Base-by-base conservation (phyloP, 2,113 vertebrate genomes). In the Thalassarche chlororhynchos region DNA sequence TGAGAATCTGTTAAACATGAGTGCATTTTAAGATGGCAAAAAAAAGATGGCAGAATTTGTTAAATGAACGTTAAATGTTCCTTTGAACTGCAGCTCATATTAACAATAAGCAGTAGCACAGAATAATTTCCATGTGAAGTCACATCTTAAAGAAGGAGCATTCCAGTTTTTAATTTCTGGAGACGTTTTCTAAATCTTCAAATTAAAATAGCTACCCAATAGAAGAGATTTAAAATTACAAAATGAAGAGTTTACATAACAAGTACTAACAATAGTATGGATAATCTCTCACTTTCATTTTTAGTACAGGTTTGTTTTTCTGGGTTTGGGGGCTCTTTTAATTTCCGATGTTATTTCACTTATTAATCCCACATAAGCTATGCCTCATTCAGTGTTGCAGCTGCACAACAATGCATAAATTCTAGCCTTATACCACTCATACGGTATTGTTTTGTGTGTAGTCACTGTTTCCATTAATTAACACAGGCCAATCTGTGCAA, bases 1-100 rank as follows among this genome's bases (percentile, higher is more conserved):
- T 96, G 90, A 96, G 46, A 94, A 85, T 91, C 92, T 97, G 88
- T 93, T 96, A 94, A 96, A 94, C 29, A 95, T 82, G 65, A 92
- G 17, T 57, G 65, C 54, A 82, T 82, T 84, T 75, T 92, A 93
- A 93, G 90, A 96, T 89, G 90, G 64, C 7, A 95, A 90, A 96
- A 84, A 78, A 89, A 93, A 85, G 42, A 84, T 94, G 87, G 71
- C 21, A 95, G 79, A 89, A 91, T 66, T 89, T 83, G 91, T 47
- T 91, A 96, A 93, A 94, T 71, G 81, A 91, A 80, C 40, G 1
- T 55, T 87, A 40, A 75, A 72, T 65, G 54, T 51, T 96, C 89
- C 79, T 96, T 79, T 96, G 42, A 95, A 89, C 79, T 80, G 52
- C 40, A 85, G 62, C 51, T 91, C 70, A 66, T 68, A 77, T 57